Base-by-base conservation (phyloP, 1,140 invertebrate genomes). In the Lordiphosa mommai region DNA sequence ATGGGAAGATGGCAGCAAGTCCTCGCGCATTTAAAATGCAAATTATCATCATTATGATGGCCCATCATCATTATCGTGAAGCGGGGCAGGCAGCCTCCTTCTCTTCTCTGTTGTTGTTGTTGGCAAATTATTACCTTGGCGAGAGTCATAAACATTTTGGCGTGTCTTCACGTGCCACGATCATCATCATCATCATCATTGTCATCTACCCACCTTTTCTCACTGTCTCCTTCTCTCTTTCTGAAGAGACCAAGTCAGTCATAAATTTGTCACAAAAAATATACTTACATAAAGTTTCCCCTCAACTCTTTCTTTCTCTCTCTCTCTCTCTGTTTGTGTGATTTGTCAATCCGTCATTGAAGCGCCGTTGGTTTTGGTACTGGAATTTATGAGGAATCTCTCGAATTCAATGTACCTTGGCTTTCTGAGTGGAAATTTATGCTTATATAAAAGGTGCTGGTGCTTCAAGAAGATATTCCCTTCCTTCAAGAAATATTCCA, bases 261-360 rank as follows among this genome's bases (percentile, higher is more conserved):
- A 82, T 82, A 82, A 82, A 82, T 82, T 72, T 82, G 77, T 82
- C 77, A 84, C 70, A 74, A 71, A 74, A 59, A 61, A 61, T 61
- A 61, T 47, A 67, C 43, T 67, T 51, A 57, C 50, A 67, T 56
- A 72, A 58, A 65, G 44, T 67, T 10, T 58, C 27, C 14, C 14
- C 40, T 32, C 38, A 47, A 52, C 34, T 44, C 44, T 51, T 17
- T 27, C 9, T 16, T 29, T 20, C n/a, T 20, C 14, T 23, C 38
- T 41, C n/a, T 34, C 4, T 16, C 1, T 30, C 12, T 32, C 33
- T 36, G 29, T 41, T 17, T 59, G 53, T 48, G 64, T 43, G 61
- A 82, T 84, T 82, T 82, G 76, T 82, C 76, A 82, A 82, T 82
- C 76, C 77, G 76, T 82, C 76, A 82, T 68, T 84, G 77, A 64